These are phyloP conservation scores for Oplegnathus fasciatus DNA, from an alignment of 2,113 vertebrate genomes.

Conservation along the genomic window DNA sequence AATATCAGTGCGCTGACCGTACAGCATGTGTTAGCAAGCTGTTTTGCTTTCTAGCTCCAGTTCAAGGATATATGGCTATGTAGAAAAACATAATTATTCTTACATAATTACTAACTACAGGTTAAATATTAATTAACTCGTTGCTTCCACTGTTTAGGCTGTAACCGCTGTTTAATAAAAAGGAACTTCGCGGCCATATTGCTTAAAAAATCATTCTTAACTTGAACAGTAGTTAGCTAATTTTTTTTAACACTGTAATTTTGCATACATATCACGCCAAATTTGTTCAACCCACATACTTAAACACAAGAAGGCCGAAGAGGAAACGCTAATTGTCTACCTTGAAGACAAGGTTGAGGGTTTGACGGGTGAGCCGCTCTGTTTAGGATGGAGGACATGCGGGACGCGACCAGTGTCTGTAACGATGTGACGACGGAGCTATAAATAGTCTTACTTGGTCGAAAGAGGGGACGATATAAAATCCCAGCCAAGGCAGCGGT, in stretches of 20 bases:
- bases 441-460: conserved; percentile 68
- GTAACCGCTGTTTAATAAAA: background rate
- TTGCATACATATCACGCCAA: background rate
- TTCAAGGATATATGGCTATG: background rate
- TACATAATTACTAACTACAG: background rate
- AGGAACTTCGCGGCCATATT: background rate
- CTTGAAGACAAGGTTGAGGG: conserved; percentile 36
- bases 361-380: conserved; percentile 18
- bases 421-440: conserved; percentile 54
- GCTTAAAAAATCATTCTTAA: background rate
- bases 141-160: background rate
- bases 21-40: background rate
- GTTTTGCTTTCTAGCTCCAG: background rate
- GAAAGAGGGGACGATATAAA: conserved; percentile 41
- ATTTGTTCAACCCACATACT: background rate
- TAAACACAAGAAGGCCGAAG: too few species aligned
- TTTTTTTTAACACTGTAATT: too few species aligned
- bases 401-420: conserved; percentile 52
- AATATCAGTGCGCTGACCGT: conserved; percentile 6
- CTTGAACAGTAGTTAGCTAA: too few species aligned
- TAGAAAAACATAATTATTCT: background rate
- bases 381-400: conserved; percentile 37
- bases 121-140: background rate
- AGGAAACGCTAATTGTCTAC: conserved; percentile 4
- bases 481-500: conserved; percentile 36